Percentiles rank a stretch among this genome's conserved stretches.
Conservation (phyloP, 2,888 invertebrate species). For the Anthophora plumipes region DNA sequence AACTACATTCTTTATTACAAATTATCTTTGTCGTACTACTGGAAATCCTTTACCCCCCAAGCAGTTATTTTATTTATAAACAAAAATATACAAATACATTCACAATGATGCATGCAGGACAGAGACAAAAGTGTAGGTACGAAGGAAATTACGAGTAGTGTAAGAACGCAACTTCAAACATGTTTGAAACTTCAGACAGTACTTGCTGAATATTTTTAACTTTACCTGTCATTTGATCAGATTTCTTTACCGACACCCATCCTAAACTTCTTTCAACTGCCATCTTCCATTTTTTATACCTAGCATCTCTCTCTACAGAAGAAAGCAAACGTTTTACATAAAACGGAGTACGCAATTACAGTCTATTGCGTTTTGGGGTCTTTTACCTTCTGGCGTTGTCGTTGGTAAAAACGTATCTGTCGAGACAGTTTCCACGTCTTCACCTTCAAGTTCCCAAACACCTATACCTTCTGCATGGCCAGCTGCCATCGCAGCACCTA, state of each 20-base stretch:
- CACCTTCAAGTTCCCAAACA: slow-evolving; percentile 89
- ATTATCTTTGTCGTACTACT: neutral
- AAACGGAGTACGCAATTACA: neutral
- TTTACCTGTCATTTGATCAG: slow-evolving; percentile 91
- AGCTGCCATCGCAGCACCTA: slow-evolving; percentile 97
- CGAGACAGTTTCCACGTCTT: slow-evolving; percentile 87
- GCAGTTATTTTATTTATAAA: slow-evolving; percentile 48
- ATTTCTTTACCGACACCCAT: slow-evolving; percentile 93
- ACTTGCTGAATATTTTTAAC: slow-evolving; percentile 40
- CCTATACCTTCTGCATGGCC: slow-evolving; percentile 91
- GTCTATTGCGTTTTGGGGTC: neutral
- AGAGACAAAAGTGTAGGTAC: neutral
- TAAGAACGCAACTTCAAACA: slow-evolving; percentile 36
- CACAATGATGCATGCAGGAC: slow-evolving; percentile 43
- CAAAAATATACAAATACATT: slow-evolving; percentile 34
- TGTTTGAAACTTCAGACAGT: slow-evolving; percentile 14
- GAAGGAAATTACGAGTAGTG: slow-evolving; percentile 16
- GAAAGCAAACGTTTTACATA: neutral
- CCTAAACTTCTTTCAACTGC: slow-evolving; percentile 96
- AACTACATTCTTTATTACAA: neutral
- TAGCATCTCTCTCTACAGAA: slow-evolving; percentile 90
- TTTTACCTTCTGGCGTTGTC: slow-evolving; percentile 90
- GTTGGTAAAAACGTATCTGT: slow-evolving; percentile 93
- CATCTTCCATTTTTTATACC: slow-evolving; percentile 97
- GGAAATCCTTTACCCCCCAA: neutral